A percentile compares a stretch with the other conserved stretches of the same genome.
phyloP scores from a whole-genome alignment of 2,113 vertebrate species.

The Anolis carolinensis region DNA sequence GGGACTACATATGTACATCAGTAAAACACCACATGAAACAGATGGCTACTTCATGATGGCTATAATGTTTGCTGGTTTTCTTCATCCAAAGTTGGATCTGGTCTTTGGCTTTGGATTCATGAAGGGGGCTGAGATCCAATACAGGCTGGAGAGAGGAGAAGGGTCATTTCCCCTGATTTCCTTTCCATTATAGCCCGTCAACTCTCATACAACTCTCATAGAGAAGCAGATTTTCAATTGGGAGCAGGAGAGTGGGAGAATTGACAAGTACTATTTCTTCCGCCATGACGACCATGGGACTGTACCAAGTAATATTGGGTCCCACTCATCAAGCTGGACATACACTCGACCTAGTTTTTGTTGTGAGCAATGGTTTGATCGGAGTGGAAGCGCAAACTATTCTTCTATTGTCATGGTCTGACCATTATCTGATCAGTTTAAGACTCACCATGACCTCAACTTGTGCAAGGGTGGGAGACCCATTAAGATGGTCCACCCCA shows the following conservation, averaged over 20 bases:
- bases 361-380: no score
- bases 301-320: no score
- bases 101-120: no score
- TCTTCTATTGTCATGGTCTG: no score
- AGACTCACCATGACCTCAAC: no score
- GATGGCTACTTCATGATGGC: neutral
- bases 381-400: no score
- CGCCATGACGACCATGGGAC: no score
- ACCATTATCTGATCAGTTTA: no score
- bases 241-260: neutral
- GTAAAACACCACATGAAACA: neutral
- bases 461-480: no score
- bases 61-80: neutral
- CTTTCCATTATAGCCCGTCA: neutral
- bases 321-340: no score
- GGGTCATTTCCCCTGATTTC: neutral
- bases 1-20: neutral
- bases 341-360: no score
- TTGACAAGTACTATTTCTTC: neutral
- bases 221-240: neutral
- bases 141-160: neutral
- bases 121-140: neutral
- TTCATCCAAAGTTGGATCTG: neutral
- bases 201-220: neutral
- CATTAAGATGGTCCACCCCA: no score